Evolutionary conservation across 92 coral and sea anemone genomes (phyloP), one percentile per base, ranked within the genome.

Genomic region (Zoanthus gigantus): DNA sequence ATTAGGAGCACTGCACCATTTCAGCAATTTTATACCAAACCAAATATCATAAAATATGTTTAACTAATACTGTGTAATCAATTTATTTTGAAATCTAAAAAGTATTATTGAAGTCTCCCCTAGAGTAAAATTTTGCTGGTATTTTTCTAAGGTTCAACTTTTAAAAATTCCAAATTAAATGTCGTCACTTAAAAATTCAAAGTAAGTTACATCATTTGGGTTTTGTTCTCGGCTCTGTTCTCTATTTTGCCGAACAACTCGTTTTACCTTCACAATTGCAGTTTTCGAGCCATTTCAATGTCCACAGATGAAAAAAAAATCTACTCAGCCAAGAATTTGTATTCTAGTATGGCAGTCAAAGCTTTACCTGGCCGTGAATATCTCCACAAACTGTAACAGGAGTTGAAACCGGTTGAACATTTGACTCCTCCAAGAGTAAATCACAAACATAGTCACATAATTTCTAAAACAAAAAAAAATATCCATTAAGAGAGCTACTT

Each of bases 381-480:
- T 97, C 99, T 29, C 99, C 99, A 87, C 99, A 97, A 79, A 97
- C 99, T 6, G 99, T 97, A 13, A 97, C 99, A 29, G 99, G 99
- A 28, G 95, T 86, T 45, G 99, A 97, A 83, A 97, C 99, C 15
- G 99, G 99, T 45, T 97, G 99, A 14, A 97, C 99, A 82, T 97
- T 97, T 2, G 98, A 95, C 88, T 97, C 99, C 75, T 97, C 99
- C 32, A 97, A 91, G 54, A 97, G 79, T 91, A 97, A 86, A 76
- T 97, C 99, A 48, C 99, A 97, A 34, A 97, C 99, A 65, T 90
- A 84, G 72, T 97, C 98, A 79, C 98, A 97, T 7, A 97, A 90
- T 95, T 94, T 97, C 99, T 97, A 89, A 79, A 78, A 23, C 73
- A 88, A n/a, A 56, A 50, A 67, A 53, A 81, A 16, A 31, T 37